Conservation (phyloP, 2,888 invertebrate species). For the Rotaria sp. region DNA sequence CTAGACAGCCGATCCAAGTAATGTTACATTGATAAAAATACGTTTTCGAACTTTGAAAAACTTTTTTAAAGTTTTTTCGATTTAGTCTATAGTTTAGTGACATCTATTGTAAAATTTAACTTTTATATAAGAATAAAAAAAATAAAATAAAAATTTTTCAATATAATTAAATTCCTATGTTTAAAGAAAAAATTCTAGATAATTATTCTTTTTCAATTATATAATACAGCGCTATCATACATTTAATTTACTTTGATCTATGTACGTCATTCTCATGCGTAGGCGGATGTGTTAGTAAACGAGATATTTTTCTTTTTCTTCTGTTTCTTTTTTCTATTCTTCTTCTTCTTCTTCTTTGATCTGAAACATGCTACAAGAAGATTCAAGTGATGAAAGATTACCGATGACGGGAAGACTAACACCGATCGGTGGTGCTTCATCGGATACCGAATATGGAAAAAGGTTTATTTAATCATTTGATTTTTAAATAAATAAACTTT, state of each 20-base stretch:
- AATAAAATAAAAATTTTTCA: too few relatives aligned
- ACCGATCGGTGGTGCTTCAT: slow-evolving; percentile 1
- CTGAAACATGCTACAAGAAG: slow-evolving; percentile 20
- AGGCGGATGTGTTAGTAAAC: background rate
- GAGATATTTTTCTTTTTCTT: background rate
- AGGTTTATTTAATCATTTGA: background rate
- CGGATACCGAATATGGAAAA: background rate
- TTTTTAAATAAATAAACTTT: background rate
- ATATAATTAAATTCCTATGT: too few relatives aligned
- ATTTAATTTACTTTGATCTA: background rate
- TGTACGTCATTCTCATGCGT: background rate
- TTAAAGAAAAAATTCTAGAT: background rate
- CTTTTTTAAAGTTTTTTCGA: too few relatives aligned
- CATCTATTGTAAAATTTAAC: background rate
- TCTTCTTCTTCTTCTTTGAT: background rate
- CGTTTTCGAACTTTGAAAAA: too few relatives aligned
- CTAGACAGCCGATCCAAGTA: too few relatives aligned
- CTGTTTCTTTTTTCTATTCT: background rate
- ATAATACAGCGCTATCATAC: background rate
- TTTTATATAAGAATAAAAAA: background rate
- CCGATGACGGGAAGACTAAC: background rate
- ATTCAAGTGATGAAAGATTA: background rate
- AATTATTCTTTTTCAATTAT: background rate
- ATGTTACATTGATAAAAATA: too few relatives aligned
- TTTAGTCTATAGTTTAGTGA: background rate